Evolutionary conservation across 2,888 invertebrate species (phyloP).

Genomic region (Chalcis sispes): DNA sequence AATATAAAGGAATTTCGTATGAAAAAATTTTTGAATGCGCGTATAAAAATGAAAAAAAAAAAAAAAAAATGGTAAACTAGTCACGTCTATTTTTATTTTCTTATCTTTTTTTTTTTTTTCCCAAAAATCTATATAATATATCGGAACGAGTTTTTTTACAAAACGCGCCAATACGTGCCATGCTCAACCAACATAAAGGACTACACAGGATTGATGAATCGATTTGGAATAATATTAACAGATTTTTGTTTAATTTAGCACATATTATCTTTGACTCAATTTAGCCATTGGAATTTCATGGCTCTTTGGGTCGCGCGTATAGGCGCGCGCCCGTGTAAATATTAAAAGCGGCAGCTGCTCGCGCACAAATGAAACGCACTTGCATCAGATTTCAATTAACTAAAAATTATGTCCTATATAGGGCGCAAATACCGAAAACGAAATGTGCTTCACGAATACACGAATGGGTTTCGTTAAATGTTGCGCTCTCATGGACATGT

Average conservation of each 20-base stretch:
- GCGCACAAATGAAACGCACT: background rate
- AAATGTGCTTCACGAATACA: background rate
- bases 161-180: background rate
- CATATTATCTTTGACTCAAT: background rate
- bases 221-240: constrained; percentile 22
- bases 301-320: background rate
- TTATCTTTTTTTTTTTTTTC: too few relatives aligned
- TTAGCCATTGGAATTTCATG: constrained; percentile 3
- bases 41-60: too few relatives aligned
- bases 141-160: too few relatives aligned
- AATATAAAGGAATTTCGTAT: too few relatives aligned
- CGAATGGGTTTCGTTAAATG: background rate
- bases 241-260: constrained; percentile 18
- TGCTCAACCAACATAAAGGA: background rate
- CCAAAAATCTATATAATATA: too few relatives aligned
- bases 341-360: too few relatives aligned
- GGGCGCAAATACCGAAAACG: background rate
- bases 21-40: too few relatives aligned
- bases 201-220: too few relatives aligned
- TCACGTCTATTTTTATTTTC: too few relatives aligned
- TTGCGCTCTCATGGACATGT: background rate
- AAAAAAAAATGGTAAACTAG: too few relatives aligned
- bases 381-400: constrained; percentile 19
- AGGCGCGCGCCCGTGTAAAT: background rate
- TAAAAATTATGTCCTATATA: constrained; percentile 9